Conservation (phyloP, 2,797 vertebrate species). For the Sylvilagus floridanus region DNA sequence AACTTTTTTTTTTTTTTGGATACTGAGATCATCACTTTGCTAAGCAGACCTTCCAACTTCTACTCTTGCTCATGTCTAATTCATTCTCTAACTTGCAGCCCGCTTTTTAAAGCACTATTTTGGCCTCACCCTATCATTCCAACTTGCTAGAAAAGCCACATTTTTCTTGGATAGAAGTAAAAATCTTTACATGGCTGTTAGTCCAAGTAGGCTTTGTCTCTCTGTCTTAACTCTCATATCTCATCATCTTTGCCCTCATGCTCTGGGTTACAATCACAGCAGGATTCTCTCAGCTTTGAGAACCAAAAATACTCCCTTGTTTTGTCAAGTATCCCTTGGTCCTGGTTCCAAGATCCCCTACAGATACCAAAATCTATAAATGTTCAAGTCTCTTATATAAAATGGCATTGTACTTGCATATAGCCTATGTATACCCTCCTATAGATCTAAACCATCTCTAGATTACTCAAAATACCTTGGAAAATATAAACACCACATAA, state of each 20-base stretch:
- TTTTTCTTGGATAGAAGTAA: background rate
- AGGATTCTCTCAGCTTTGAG: background rate
- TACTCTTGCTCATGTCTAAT: background rate
- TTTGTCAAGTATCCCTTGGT: background rate
- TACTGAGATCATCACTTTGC: background rate
- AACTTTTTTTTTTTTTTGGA: background rate
- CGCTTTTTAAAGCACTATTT: background rate
- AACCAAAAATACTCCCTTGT: background rate
- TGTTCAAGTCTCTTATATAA: background rate
- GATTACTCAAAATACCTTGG: background rate
- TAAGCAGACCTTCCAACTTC: background rate
- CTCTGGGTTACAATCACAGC: background rate
- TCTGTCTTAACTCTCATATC: background rate
- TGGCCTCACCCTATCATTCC: background rate
- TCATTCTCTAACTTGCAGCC: background rate
- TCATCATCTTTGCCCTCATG: background rate
- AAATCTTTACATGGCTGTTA: background rate
- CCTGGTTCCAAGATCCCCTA: background rate
- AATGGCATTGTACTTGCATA: background rate
- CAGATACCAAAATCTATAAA: background rate
- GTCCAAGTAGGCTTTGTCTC: background rate
- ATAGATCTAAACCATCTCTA: background rate
- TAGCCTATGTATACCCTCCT: background rate
- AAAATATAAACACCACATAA: background rate
- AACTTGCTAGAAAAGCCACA: background rate